A percentile compares a stretch with the other conserved stretches of the same genome.
Evolutionary conservation across 2,113 vertebrate species (phyloP).

Genomic region (Archocentrus centrarchus): DNA sequence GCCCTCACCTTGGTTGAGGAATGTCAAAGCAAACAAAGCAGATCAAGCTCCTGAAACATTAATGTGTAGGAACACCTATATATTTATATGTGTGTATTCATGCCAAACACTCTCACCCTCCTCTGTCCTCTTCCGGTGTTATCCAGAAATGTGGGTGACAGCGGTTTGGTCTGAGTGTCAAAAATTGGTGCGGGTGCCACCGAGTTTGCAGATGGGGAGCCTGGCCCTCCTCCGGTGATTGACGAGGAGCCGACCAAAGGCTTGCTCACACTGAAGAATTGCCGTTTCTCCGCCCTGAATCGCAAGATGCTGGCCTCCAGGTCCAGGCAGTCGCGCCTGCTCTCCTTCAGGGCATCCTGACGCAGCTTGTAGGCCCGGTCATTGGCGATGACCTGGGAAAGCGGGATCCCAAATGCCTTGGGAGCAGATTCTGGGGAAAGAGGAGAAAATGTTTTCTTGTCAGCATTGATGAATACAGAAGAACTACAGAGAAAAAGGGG

Average conservation of each 20-base stretch:
- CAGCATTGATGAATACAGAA: background rate
- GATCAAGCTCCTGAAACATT: background rate
- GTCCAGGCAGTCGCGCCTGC: slow-evolving; percentile 85
- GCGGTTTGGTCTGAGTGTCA: slow-evolving; percentile 67
- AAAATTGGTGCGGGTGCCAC: slow-evolving; percentile 49
- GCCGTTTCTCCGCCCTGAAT: slow-evolving; percentile 84
- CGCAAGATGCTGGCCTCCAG: slow-evolving; percentile 84
- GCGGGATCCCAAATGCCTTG: slow-evolving; percentile 86
- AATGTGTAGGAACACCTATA: too few relatives aligned
- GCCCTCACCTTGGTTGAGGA: too few relatives aligned
- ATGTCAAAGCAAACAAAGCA: background rate
- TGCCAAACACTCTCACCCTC: slow-evolving; percentile 78
- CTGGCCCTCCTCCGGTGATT: slow-evolving; percentile 8
- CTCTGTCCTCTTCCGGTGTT: slow-evolving; percentile 79
- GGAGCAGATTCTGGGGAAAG: slow-evolving; percentile 76
- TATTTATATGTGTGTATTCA: background rate
- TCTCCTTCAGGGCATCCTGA: slow-evolving; percentile 83
- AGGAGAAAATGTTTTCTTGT: background rate
- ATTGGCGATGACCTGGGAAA: slow-evolving; percentile 84
- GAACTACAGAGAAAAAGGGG: background rate
- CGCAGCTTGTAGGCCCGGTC: slow-evolving; percentile 80
- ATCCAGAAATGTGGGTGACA: slow-evolving; percentile 68
- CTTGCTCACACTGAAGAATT: slow-evolving; percentile 69
- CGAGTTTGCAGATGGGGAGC: slow-evolving; percentile 39
- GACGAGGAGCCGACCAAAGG: slow-evolving; percentile 35